Percentiles rank a stretch among this genome's conserved stretches.
Evolutionary conservation across 2,113 vertebrate genomes (phyloP).

Genomic region (Bostrychus sinensis): DNA sequence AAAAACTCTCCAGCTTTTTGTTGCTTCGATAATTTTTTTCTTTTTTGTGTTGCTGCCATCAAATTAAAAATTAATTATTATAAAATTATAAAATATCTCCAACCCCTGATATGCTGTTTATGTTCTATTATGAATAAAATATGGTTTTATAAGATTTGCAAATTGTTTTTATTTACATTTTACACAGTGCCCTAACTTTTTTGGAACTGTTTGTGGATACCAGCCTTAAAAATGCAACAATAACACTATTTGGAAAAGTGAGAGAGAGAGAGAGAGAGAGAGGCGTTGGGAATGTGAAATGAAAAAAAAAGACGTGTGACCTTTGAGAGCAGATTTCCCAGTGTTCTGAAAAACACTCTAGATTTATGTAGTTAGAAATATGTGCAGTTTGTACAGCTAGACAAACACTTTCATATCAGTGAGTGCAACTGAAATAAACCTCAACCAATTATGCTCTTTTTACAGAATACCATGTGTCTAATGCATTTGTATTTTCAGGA

Average conservation of each 20-base stretch:
- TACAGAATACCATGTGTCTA: constrained; percentile 10
- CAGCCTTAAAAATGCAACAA: constrained; percentile 42
- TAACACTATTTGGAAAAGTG: constrained; percentile 32
- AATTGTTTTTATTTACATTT: too few relatives aligned
- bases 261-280: constrained; percentile 1
- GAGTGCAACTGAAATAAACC: not conserved
- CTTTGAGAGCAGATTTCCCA: constrained; percentile 59
- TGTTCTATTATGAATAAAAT: too few relatives aligned
- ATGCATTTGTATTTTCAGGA: constrained; percentile 46
- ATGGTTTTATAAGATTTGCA: too few relatives aligned
- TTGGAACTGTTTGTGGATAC: too few relatives aligned
- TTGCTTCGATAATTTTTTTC: too few relatives aligned
- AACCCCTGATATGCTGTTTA: too few relatives aligned
- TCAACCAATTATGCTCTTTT: constrained; percentile 10
- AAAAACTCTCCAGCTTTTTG: too few relatives aligned
- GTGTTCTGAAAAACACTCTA: constrained; percentile 33
- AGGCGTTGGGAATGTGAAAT: constrained; percentile 20
- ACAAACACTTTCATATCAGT: constrained; percentile 27
- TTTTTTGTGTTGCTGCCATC: too few relatives aligned
- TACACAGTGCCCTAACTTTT: too few relatives aligned
- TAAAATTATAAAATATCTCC: too few relatives aligned
- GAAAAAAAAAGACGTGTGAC: constrained; percentile 56
- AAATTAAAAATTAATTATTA: too few relatives aligned
- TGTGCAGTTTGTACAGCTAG: constrained; percentile 25
- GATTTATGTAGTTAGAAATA: constrained; percentile 52